Base-by-base conservation (phyloP, 2,797 vertebrate species). In the Chromobotia macracanthus region DNA sequence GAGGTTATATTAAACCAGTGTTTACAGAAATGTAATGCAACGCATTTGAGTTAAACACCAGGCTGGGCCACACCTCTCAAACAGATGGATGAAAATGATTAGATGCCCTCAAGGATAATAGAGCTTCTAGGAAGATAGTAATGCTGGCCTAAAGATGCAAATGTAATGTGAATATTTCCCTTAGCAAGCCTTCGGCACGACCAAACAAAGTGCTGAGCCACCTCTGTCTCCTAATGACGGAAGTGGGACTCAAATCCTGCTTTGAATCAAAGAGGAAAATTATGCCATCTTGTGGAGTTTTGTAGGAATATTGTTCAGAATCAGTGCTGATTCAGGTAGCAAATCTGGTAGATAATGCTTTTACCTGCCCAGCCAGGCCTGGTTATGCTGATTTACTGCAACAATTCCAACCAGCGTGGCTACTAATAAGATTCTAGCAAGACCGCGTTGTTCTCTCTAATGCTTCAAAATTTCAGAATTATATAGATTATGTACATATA, bases 241-340 rank as follows among this genome's bases (percentile, higher is more conserved):
- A 23, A 74, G 56, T 48, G 51, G 61, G 48, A 7, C 21, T 41
- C 18, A 35, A 69, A 35, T 50, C 19, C 8, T 23, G 44, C 25
- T 19, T 75, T 19, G 2, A 55, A 68, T 70, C 15, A 25, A 9
- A 72, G 8, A 64, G 84, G 38, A 64, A 67, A 41, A 81, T 75
- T 61, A 72, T 75, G 84, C 84, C 84, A 83, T 67, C 84, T 81
- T 79, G 84, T 85, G 84, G 79, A 72, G 46, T 38, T 51, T 16
- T n/a, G 35, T 21, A 25, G 31, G 10, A 74, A 44, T 28, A 28
- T 28, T 28, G 4, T 28, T 28, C 28, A 28, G 28, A 28, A 28
- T 28, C 28, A 28, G 28, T 28, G 28, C 28, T 28, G 28, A 28
- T 28, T 28, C 28, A 28, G 28, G 4, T 28, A 2, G 28, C 2